Conservation (phyloP, 2,113 vertebrate genomes). For the Muscicapa adusta region DNA sequence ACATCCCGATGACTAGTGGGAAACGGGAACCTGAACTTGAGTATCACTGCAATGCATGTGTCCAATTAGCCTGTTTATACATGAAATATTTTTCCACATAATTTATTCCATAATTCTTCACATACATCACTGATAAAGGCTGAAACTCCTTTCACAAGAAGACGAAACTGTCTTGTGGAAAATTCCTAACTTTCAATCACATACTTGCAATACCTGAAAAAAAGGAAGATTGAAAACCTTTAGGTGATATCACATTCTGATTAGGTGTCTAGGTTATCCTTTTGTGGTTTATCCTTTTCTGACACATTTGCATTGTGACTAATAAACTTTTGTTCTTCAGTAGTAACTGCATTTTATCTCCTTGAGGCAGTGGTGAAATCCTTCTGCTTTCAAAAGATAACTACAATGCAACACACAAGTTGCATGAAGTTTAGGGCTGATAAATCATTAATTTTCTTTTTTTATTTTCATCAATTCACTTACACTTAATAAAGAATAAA, state of each 20-base stretch:
- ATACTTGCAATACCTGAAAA: not conserved
- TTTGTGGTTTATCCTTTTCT: not conserved
- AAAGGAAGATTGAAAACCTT: not conserved
- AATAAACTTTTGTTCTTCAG: not conserved
- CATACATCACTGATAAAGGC: not conserved
- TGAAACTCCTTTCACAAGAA: not conserved
- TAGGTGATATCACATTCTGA: not conserved
- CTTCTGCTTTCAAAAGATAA: not conserved
- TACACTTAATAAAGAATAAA: not conserved
- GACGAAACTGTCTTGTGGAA: not conserved
- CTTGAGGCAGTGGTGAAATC: not conserved
- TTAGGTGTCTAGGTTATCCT: not conserved
- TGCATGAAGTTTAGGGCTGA: not conserved
- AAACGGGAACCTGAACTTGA: not conserved
- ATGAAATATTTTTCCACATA: not conserved
- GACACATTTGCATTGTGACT: not conserved
- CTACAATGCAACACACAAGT: not conserved
- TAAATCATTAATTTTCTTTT: not conserved
- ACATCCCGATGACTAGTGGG: accelerated
- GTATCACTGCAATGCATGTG: not conserved
- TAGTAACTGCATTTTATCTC: not conserved
- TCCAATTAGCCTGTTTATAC: not conserved
- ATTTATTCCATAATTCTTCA: not conserved
- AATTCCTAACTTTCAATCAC: not conserved
- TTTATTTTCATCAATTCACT: not conserved